Evolutionary conservation across 2,888 invertebrate species (phyloP).

Genomic region (Drosophila neonasuta): DNA sequence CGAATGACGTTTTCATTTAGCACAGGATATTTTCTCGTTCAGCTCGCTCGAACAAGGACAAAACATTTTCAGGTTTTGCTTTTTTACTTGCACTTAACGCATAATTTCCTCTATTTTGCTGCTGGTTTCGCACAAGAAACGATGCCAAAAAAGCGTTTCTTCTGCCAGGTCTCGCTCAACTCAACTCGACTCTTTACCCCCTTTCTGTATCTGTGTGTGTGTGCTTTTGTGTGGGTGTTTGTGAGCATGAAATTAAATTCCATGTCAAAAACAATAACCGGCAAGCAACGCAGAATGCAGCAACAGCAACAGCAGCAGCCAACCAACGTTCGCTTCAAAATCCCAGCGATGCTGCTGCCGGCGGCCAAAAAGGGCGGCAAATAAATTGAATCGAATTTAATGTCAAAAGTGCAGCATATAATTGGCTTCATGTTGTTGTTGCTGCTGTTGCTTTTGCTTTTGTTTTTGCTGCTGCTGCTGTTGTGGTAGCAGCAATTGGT

Average conservation of each 20-base stretch:
- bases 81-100: slow-evolving; percentile 43
- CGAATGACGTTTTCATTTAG: background rate
- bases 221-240: slow-evolving; percentile 17
- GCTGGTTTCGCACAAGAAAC: slow-evolving; percentile 10
- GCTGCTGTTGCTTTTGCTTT: slow-evolving; percentile 13
- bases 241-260: slow-evolving; percentile 70
- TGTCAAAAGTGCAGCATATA: slow-evolving; percentile 74
- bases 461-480: slow-evolving; percentile 12
- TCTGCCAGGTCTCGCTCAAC: background rate
- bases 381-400: slow-evolving; percentile 76
- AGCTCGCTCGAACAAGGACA: background rate
- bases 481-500: slow-evolving; percentile 21
- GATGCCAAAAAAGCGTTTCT: slow-evolving; percentile 5
- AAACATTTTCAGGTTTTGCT: slow-evolving; percentile 11
- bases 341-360: slow-evolving; percentile 37
- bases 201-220: background rate
- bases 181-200: background rate
- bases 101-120: slow-evolving; percentile 61
- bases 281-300: slow-evolving; percentile 20
- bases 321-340: slow-evolving; percentile 33
- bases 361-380: slow-evolving; percentile 53
- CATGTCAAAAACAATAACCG: slow-evolving; percentile 71
- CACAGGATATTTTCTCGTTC: background rate
- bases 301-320: background rate
- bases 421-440: slow-evolving; percentile 66